Conservation (phyloP, 2,797 vertebrate genomes). For the Anomalospiza imberbis region DNA sequence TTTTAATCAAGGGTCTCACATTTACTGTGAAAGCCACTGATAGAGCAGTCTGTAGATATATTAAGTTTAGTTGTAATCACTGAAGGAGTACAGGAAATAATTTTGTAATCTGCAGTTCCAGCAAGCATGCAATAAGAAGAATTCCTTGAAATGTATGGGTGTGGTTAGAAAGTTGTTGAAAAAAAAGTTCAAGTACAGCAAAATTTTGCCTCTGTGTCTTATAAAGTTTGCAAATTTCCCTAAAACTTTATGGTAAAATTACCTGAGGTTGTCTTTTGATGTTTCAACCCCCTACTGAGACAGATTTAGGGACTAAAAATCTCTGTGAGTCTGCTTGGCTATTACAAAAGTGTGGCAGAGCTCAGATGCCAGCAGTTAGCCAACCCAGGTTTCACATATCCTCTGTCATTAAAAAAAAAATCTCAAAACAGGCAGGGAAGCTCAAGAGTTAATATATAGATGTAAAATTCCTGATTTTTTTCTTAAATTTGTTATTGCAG, state of each 20-base stretch:
- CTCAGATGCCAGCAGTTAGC: not conserved
- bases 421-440: not conserved
- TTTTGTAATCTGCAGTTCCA: not conserved
- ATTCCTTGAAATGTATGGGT: not conserved
- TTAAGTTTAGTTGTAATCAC: not conserved
- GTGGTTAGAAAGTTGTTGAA: not conserved
- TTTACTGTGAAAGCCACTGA: not conserved
- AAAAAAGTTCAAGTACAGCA: not conserved
- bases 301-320: not conserved
- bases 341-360: not conserved
- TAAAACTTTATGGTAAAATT: not conserved
- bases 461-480: not conserved
- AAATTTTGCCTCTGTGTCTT: rapidly evolving
- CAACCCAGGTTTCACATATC: not conserved
- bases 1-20: not conserved
- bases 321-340: not conserved
- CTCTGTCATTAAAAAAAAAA: not conserved
- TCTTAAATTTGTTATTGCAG: not conserved
- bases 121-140: not conserved
- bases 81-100: not conserved
- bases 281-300: rapidly evolving
- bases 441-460: not conserved
- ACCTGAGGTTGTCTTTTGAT: not conserved
- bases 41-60: not conserved
- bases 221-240: not conserved